phyloP scores from a whole-genome alignment of 2,888 invertebrate genomes.

The Ypsolopha scabrella region DNA sequence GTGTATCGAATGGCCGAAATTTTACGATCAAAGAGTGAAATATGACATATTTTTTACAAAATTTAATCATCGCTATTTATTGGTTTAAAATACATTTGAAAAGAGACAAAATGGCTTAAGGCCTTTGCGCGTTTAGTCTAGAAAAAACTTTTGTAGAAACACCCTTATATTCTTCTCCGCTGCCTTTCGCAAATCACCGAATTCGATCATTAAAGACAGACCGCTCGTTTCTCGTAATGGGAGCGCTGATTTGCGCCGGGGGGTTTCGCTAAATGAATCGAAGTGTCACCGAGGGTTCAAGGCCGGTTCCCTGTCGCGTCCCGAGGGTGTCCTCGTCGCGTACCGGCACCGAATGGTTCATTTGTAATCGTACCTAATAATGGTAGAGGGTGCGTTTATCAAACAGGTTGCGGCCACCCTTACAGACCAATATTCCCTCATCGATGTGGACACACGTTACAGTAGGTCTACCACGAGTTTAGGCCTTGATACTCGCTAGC shows the following conservation, averaged over 20 bases:
- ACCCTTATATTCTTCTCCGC: too few species aligned
- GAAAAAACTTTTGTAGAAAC: too few species aligned
- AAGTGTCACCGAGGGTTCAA: not conserved
- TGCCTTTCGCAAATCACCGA: not conserved
- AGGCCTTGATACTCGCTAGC: too few species aligned
- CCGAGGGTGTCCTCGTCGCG: not conserved
- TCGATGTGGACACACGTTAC: not conserved
- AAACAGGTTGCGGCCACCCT: not conserved
- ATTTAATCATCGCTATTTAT: too few species aligned
- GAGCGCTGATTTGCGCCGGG: not conserved
- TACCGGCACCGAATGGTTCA: not conserved
- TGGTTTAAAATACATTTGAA: too few species aligned
- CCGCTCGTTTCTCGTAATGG: not conserved
- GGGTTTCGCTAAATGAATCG: not conserved
- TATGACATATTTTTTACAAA: too few species aligned
- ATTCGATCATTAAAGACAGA: not conserved
- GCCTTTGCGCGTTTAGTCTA: too few species aligned
- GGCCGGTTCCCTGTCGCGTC: not conserved
- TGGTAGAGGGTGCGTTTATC: not conserved
- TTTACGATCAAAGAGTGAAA: too few species aligned
- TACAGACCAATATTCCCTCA: not conserved
- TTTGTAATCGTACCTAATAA: not conserved
- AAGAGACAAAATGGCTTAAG: too few species aligned
- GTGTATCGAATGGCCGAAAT: too few species aligned
- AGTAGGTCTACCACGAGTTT: too few species aligned